Base-by-base conservation (phyloP, 1,140 invertebrate genomes). In the Diuraphis noxia region DNA sequence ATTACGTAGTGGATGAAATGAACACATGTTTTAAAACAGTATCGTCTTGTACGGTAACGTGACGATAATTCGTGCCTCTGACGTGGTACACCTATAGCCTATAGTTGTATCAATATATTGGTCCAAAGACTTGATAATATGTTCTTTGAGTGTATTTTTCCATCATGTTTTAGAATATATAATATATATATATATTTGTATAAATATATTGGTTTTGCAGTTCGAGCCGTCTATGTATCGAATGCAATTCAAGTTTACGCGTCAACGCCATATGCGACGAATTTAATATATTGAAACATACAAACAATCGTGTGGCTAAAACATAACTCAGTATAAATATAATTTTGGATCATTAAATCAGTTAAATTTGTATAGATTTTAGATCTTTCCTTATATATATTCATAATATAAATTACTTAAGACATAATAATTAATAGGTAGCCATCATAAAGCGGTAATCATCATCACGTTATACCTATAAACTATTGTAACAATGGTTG, bases 21-120 rank as follows among this genome's bases (percentile, higher is more conserved):
- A 82, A 82, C 81, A 82, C 81, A 7, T 82, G 81, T 82, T 82
- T 82, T 82, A 21, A 25, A 38, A 82, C 38, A 41, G 38, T 41
- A 40, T 41, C 13, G 81, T 82, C 81, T 30, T 41, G 23, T 82
- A 82, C 40, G 36, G 23, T 41, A 40, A 82, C 81, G 81, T 82
- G 40, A 82, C 81, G 81, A 82, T 82, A 82, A 82, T 82, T 82
- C 9, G 81, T 82, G 81, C 36, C 81, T 82, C 81, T 82, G 81
- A 82, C 81, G 81, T 82, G 81, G 41, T 40, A 41, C 81, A 41
- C 81, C 81, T 30, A 82, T 23, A 38, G 36, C n/a, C n/a, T n/a
- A 43, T 43, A 7, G 34, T n/a, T 13, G 81, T 40, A 41, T 13
- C 38, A 40, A 40, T 81, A 81, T 79, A 81, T 38, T 81, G 79